Conservation (phyloP, 2,888 invertebrate species). For the Hypomecis punctinalis region DNA sequence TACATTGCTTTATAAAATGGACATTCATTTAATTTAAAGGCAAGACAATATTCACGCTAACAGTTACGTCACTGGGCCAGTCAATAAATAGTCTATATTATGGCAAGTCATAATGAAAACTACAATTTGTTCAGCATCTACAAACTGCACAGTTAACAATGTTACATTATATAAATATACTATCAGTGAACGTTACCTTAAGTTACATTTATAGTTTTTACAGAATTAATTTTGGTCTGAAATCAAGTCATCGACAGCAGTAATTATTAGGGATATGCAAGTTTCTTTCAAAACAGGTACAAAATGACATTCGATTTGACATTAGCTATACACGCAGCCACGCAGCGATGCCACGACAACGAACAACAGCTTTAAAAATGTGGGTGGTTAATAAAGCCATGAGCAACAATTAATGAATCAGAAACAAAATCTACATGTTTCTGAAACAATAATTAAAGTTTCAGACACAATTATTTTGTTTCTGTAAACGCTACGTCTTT, state of each 20-base stretch:
- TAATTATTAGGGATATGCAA: neutral
- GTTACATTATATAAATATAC: conserved; percentile 1
- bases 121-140: conserved; percentile 15
- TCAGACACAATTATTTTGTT: no score
- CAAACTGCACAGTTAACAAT: conserved; percentile 1
- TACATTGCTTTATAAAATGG: no score
- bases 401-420: no score
- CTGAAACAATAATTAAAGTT: no score
- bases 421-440: no score
- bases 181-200: neutral
- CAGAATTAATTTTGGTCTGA: neutral
- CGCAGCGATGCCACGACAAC: neutral
- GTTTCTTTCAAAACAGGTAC: neutral
- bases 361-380: neutral
- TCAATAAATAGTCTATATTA: conserved; percentile 3
- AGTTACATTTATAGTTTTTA: neutral
- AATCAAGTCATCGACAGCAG: neutral
- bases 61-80: neutral
- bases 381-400: no score
- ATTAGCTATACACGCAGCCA: neutral
- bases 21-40: no score
- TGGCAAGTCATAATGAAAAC: conserved; percentile 25
- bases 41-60: neutral
- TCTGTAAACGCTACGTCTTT: no score
- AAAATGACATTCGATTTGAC: neutral